Evolutionary conservation across 2,113 vertebrate species (phyloP).

Genomic region (Otis tarda): DNA sequence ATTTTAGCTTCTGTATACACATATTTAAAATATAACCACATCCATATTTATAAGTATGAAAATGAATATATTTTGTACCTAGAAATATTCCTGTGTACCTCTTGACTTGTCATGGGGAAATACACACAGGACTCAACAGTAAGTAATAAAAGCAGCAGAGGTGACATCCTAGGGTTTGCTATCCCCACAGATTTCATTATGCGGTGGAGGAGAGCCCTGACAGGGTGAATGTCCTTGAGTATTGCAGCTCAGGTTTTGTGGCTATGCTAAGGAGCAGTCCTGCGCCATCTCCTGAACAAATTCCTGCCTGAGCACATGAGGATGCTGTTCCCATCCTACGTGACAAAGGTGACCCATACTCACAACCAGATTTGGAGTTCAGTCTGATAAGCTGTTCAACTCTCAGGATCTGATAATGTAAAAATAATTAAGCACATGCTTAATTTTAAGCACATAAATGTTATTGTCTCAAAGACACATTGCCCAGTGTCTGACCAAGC

Average conservation of each 20-base stretch:
- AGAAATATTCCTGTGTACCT: constrained; percentile 38
- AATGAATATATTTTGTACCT: constrained; percentile 59
- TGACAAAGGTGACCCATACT: background rate
- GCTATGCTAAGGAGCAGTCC: background rate
- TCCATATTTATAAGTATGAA: constrained; percentile 67
- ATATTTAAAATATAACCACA: constrained; percentile 66
- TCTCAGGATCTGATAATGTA: background rate
- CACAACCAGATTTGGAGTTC: background rate
- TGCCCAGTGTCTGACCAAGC: background rate
- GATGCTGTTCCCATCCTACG: background rate
- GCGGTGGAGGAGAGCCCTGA: background rate
- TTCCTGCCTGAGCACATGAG: background rate
- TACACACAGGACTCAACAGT: background rate
- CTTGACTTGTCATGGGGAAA: constrained; percentile 54
- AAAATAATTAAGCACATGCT: background rate
- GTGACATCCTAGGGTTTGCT: background rate
- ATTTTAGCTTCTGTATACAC: constrained; percentile 55
- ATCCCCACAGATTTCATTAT: background rate
- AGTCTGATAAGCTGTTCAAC: background rate
- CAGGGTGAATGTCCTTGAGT: background rate
- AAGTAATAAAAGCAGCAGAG: constrained; percentile 33
- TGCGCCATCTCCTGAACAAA: background rate
- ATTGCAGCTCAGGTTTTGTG: background rate
- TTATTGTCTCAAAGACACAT: background rate
- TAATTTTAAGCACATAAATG: background rate